These are phyloP conservation scores for Pycnonotus jocosus DNA, from an alignment of 2,113 vertebrate genomes.

Conservation along the genomic window DNA sequence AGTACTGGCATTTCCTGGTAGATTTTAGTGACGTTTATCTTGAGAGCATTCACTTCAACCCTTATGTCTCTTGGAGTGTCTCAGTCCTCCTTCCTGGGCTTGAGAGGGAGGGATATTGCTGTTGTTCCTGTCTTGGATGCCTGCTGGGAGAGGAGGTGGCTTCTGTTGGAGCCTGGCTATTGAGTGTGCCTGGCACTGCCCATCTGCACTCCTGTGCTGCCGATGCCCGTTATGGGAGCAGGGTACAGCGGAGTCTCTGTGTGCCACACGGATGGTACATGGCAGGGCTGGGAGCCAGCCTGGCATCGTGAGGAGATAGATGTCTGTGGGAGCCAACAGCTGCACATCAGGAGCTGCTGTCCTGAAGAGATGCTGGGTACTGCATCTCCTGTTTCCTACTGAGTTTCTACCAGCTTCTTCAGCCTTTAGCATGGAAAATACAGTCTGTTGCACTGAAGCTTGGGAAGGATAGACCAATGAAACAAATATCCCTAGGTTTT, in stretches of 20 bases:
- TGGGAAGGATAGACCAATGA: background rate
- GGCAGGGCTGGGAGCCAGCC: background rate
- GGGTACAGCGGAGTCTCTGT: background rate
- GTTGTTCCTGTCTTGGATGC: background rate
- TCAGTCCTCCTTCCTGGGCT: background rate
- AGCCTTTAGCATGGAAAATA: background rate
- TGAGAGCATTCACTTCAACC: background rate
- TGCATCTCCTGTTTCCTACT: background rate
- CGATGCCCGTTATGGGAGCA: rapidly evolving
- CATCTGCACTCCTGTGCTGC: background rate
- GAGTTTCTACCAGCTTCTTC: background rate
- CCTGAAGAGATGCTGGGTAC: background rate
- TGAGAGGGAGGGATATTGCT: background rate
- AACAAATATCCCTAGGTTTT: background rate
- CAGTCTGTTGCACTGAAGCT: background rate
- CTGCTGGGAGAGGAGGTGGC: background rate
- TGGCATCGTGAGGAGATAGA: rapidly evolving
- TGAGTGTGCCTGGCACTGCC: background rate
- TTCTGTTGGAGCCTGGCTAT: background rate
- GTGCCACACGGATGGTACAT: background rate
- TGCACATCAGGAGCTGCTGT: background rate
- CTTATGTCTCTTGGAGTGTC: background rate
- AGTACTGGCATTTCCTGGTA: background rate
- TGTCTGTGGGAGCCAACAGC: background rate
- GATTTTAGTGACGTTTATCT: background rate